Base-by-base conservation (phyloP, 92 coral and sea anemone genomes). In the Zoanthus sansibaricus region DNA sequence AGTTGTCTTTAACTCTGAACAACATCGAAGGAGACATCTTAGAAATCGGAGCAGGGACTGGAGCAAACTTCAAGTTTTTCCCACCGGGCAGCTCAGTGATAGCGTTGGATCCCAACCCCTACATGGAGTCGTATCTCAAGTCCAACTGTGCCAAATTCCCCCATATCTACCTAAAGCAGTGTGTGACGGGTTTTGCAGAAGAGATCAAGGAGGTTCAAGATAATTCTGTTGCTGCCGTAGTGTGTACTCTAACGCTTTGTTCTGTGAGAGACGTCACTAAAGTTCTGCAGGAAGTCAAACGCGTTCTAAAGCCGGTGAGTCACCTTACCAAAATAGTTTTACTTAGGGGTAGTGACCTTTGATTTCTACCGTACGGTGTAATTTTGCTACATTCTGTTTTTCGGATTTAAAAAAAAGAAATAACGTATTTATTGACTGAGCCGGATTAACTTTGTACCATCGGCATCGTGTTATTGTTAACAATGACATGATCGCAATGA, bases 21-120 rank as follows among this genome's bases (percentile, higher is more conserved):
- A 83, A 75, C 86, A 71, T 90, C 70, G 84, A 89, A 18, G 98
- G 98, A 30, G 99, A 95, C 80, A 89, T 97, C 48, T 83, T 97
- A 30, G 99, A 97, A 88, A 95, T 97, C 59, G 99, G 99, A 4
- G 89, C 95, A 17, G 99, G 99, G 14, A 95, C 99, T 5, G 99
- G 99, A 25, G 97, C 98, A 30, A 97, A 97, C 79, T 97, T 97
- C 71, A 83, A 94, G 55, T 97, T 90, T 79, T 93, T 93, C 64
- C 98, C 98, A 1, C 77, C 78, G 42, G 98, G 97, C 7, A 86
- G 99, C 73, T 91, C 93, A 1, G 88, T 97, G 30, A 88, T 93
- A 11, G 98, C 97, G 5, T 80, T 97, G 46, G 99, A 97, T 47
- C 99, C 98, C 10, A 97, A 97, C 77, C 93, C 92, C 1, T 88